phyloP scores from a whole-genome alignment of 2,797 vertebrate species.

The Rousettus madagascariensis region DNA sequence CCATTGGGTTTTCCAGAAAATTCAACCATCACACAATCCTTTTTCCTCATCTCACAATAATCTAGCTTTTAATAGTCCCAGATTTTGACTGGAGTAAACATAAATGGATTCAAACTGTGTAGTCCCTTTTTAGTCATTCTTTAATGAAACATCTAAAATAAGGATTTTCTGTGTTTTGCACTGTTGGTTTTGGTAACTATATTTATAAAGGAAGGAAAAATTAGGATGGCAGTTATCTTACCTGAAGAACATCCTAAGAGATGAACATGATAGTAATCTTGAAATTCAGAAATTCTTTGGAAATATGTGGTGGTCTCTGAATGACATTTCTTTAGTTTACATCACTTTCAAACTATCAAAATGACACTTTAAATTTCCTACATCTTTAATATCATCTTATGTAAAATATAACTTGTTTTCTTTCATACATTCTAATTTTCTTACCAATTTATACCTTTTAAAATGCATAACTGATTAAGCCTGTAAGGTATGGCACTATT shows the following conservation, averaged over 20 bases:
- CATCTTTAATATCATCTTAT: background rate
- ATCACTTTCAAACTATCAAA: background rate
- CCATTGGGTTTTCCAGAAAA: background rate
- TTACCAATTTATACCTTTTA: background rate
- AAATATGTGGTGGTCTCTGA: background rate
- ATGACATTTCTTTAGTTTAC: background rate
- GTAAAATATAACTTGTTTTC: background rate
- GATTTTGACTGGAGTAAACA: background rate
- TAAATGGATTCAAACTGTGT: background rate
- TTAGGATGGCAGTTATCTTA: background rate
- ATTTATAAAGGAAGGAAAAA: slow-evolving; percentile 18
- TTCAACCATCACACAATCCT: background rate
- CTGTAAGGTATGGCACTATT: background rate
- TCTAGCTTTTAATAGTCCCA: slow-evolving; percentile 14
- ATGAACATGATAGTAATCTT: background rate
- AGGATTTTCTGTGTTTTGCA: background rate
- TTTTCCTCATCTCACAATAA: background rate
- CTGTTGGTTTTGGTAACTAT: slow-evolving; percentile 16
- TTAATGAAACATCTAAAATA: slow-evolving; percentile 17
- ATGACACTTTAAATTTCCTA: background rate
- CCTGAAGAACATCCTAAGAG: background rate
- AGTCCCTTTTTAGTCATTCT: background rate
- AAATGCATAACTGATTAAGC: background rate
- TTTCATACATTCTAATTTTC: slow-evolving; percentile 28
- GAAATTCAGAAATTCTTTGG: slow-evolving; percentile 2